phyloP scores from a whole-genome alignment of 2,888 invertebrate species.

The Cosmia trapezina region DNA sequence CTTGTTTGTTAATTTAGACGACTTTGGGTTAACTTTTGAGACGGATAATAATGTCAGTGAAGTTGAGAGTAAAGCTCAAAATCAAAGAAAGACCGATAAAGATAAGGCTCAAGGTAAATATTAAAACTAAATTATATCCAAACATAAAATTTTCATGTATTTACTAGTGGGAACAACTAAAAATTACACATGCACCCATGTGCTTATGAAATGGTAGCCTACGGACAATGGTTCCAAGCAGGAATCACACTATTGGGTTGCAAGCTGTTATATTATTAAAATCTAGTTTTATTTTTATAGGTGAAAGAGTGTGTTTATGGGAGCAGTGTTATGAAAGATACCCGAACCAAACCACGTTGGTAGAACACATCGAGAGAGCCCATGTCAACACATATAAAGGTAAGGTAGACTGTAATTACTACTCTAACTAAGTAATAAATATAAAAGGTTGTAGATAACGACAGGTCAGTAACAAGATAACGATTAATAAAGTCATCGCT shows the following conservation, averaged over 20 bases:
- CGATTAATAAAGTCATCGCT: background rate
- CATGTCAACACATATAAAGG: conserved; percentile 96
- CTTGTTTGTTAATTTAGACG: conserved; percentile 86
- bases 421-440: background rate
- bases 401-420: conserved; percentile 59
- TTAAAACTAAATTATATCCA: background rate
- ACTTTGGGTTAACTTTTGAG: conserved; percentile 84
- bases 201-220: background rate
- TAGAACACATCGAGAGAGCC: conserved; percentile 95
- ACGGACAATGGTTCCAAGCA: background rate
- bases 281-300: conserved; percentile 71
- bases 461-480: background rate
- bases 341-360: conserved; percentile 94
- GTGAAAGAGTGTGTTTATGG: conserved; percentile 94
- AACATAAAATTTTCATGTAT: background rate
- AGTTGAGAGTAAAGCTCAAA: conserved; percentile 63
- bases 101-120: conserved; percentile 81
- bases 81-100: conserved; percentile 75
- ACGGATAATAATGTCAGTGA: conserved; percentile 73
- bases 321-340: conserved; percentile 95
- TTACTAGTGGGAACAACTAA: background rate
- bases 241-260: background rate
- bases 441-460: background rate
- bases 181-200: too few relatives aligned
- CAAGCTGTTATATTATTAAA: background rate